phyloP scores from a whole-genome alignment of 2,888 invertebrate genomes.

The Cephonodes hylas region DNA sequence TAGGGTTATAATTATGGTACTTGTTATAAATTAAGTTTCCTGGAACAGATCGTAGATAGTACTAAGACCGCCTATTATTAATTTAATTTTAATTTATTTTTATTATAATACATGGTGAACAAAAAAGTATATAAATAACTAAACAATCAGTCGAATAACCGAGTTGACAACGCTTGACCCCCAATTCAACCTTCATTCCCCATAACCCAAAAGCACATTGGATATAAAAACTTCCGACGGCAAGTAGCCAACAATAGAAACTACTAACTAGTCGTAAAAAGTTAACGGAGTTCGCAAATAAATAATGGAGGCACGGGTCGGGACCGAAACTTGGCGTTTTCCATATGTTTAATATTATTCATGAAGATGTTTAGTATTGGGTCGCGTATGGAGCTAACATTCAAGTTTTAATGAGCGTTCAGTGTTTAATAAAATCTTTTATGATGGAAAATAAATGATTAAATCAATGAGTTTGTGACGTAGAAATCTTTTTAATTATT shows the following conservation, averaged over 20 bases:
- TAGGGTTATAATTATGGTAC: no score
- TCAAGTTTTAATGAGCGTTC: not conserved
- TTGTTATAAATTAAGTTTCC: no score
- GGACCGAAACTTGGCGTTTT: not conserved
- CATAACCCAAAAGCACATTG: not conserved
- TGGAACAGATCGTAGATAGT: no score
- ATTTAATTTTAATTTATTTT: no score
- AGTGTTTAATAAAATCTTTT: no score
- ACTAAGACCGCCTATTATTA: no score
- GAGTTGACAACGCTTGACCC: not conserved
- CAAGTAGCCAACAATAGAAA: not conserved
- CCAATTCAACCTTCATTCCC: not conserved
- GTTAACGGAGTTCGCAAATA: not conserved
- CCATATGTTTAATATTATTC: not conserved
- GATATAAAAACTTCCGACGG: not conserved
- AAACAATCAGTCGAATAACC: not conserved
- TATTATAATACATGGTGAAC: no score
- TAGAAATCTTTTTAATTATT: no score
- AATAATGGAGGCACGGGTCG: not conserved
- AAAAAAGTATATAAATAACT: no score
- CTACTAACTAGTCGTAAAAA: slow-evolving; percentile 4
- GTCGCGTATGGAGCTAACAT: not conserved
- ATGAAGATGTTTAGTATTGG: not conserved
- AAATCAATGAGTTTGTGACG: no score
- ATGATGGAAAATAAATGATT: no score